Conservation (phyloP, 2,888 invertebrate genomes). For the Mermis nigrescens region DNA sequence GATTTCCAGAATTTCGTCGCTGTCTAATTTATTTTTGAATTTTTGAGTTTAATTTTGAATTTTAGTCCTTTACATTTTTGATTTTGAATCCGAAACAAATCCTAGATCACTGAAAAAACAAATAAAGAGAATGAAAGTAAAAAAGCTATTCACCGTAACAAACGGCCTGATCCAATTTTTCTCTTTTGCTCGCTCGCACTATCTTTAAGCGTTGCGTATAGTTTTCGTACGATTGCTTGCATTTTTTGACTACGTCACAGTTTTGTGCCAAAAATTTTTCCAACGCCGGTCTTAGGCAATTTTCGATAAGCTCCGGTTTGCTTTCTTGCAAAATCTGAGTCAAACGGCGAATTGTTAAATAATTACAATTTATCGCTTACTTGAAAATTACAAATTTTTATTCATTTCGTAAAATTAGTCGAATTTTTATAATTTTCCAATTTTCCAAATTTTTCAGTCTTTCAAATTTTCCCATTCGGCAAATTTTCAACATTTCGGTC, state of each 20-base stretch:
- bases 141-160: not conserved
- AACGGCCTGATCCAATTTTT: not conserved
- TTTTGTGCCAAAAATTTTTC: not conserved
- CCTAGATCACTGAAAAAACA: too few relatives aligned
- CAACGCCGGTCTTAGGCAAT: not conserved
- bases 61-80: too few relatives aligned
- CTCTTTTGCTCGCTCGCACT: not conserved
- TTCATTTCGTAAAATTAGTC: not conserved
- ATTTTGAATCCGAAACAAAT: too few relatives aligned
- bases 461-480: too few relatives aligned
- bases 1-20: too few relatives aligned
- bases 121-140: too few relatives aligned
- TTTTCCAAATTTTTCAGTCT: too few relatives aligned
- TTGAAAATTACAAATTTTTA: too few relatives aligned
- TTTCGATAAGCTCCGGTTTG: not conserved
- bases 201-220: not conserved
- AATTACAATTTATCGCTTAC: not conserved
- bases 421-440: too few relatives aligned
- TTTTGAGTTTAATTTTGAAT: too few relatives aligned
- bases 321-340: not conserved
- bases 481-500: too few relatives aligned
- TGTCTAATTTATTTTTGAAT: too few relatives aligned
- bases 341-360: not conserved
- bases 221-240: not conserved
- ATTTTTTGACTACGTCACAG: not conserved